Evolutionary conservation across 2,113 vertebrate species (phyloP).

Genomic region (Tragulus kanchil): DNA sequence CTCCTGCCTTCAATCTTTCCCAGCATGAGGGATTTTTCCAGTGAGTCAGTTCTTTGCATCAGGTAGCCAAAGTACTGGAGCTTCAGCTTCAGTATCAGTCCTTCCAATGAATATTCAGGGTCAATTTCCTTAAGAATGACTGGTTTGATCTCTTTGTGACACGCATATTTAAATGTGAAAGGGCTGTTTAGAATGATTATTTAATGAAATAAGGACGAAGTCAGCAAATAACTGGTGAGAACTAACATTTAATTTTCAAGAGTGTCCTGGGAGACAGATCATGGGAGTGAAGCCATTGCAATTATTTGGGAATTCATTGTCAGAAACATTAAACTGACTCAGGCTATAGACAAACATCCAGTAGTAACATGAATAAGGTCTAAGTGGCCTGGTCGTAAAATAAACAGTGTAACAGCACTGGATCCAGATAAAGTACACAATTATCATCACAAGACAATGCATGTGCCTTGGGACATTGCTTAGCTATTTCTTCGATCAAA

Average conservation of each 20-base stretch:
- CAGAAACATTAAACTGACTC: conserved; percentile 77
- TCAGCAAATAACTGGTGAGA: conserved; percentile 79
- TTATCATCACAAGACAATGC: too few relatives aligned
- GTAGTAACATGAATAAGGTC: conserved; percentile 57
- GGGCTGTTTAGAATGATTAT: conserved; percentile 70
- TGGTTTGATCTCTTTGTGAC: neutral
- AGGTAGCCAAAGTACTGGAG: neutral
- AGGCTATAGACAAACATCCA: conserved; percentile 67
- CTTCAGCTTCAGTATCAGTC: neutral
- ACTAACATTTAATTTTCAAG: conserved; percentile 83
- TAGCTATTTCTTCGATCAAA: too few relatives aligned
- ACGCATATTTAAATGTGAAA: conserved; percentile 72
- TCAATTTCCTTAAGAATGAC: neutral
- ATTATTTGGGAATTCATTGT: conserved; percentile 80
- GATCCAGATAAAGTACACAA: too few relatives aligned
- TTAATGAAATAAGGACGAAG: conserved; percentile 79
- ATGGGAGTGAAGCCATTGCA: conserved; percentile 75
- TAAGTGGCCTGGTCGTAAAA: conserved; percentile 79
- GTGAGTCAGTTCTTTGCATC: neutral
- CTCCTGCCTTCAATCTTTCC: neutral
- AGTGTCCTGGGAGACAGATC: conserved; percentile 80
- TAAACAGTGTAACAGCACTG: conserved; percentile 49
- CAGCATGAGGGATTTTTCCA: neutral
- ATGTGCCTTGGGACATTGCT: too few relatives aligned
- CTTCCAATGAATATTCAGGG: neutral